Base-by-base conservation (phyloP, 1,140 invertebrate genomes). In the Orius insidiosus region DNA sequence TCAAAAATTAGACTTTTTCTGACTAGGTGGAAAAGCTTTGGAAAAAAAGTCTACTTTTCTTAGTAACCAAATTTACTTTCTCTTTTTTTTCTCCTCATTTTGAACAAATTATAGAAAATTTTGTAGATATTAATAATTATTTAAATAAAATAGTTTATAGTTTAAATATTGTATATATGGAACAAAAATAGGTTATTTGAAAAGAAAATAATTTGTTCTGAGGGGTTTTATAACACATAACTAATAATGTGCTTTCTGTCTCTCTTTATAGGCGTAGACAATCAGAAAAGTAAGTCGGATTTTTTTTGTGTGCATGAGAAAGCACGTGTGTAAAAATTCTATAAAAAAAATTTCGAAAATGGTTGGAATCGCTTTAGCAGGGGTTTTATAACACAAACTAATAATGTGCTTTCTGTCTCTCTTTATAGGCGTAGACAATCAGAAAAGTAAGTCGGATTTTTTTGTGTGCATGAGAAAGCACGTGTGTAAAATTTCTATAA, bases 351-450 rank as follows among this genome's bases (percentile, higher is more conserved):
- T 36, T 36, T 9, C n/a, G 35, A 11, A 36, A 24, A n/a, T n/a
- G n/a, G n/a, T n/a, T n/a, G n/a, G 6, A 40, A 14, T 37, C n/a
- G 24, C 9, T 19, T 42, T 31, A 31, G 7, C 19, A 15, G 16
- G 10, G 38, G 13, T 40, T 40, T 18, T 13, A 40, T 18, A 49
- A 45, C 41, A 49, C 18, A 15, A 30, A 50, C 48, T 50, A 50
- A 50, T 50, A 24, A 41, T 38, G 13, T 50, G 31, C 41, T 50
- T 50, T 50, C 35, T 50, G 40, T 50, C 43, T 48, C 45, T 46
- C 42, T 45, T 50, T 50, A 45, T 50, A 50, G 48, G 43, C 48
- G 44, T 50, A 50, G 48, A 46, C 48, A 45, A 50, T 45, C 48
- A 33, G 48, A 50, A 46, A 50, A 50, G 48, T 50, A 50, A 50